A percentile compares a stretch with the other conserved stretches of the same genome.
These are phyloP conservation scores for Shinisaurus crocodilurus DNA, from an alignment of 2,113 vertebrate genomes.

Conservation along the genomic window DNA sequence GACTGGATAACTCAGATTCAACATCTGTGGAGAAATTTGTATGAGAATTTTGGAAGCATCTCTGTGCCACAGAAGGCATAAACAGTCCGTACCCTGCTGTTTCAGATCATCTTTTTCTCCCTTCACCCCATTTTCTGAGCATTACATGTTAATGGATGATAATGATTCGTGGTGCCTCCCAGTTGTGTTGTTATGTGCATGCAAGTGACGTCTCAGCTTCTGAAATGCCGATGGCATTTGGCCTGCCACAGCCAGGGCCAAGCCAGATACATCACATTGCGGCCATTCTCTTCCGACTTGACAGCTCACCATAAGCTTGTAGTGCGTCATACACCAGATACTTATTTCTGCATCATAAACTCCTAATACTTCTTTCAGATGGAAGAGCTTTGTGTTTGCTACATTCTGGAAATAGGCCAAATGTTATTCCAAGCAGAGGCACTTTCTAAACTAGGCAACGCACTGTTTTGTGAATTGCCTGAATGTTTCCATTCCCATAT, in stretches of 20 bases:
- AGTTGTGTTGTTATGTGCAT: conserved; percentile 58
- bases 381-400: conserved; percentile 70
- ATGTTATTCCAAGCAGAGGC: conserved; percentile 47
- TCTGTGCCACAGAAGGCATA: neutral
- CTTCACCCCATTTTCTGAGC: neutral
- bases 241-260: conserved; percentile 58
- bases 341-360: conserved; percentile 83
- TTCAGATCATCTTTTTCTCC: conserved; percentile 3
- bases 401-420: conserved; percentile 66
- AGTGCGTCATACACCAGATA: conserved; percentile 72
- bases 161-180: conserved; percentile 61
- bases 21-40: neutral
- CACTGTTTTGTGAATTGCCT: conserved; percentile 33
- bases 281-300: conserved; percentile 71
- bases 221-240: conserved; percentile 63
- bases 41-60: neutral
- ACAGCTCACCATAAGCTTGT: conserved; percentile 63
- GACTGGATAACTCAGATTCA: neutral
- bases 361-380: conserved; percentile 77
- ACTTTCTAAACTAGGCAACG: conserved; percentile 46
- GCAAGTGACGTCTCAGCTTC: conserved; percentile 60
- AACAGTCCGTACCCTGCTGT: neutral
- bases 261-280: conserved; percentile 59
- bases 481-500: neutral
- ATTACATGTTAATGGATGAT: conserved; percentile 49